Evolutionary conservation across 2,797 vertebrate species (phyloP).

Genomic region (Melopsittacus undulatus): DNA sequence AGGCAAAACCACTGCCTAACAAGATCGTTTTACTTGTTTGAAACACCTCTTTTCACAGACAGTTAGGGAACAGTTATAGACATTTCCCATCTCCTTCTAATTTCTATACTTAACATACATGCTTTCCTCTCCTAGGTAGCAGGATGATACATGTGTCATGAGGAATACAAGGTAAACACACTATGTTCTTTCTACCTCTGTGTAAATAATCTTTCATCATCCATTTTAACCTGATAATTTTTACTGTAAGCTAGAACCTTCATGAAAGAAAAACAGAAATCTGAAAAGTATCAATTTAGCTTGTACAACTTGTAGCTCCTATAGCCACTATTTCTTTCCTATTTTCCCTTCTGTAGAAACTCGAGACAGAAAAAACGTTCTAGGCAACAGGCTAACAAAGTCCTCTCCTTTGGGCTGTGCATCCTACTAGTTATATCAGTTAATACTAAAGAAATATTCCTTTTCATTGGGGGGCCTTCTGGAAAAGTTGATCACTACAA

Average conservation of each 20-base stretch:
- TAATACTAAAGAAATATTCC: neutral
- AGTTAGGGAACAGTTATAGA: conserved; percentile 72
- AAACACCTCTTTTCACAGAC: conserved; percentile 57
- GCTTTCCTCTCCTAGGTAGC: conserved; percentile 69
- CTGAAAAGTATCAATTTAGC: conserved; percentile 26
- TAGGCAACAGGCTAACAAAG: neutral
- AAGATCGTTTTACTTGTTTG: conserved; percentile 38
- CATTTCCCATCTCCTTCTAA: conserved; percentile 54
- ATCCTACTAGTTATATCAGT: neutral
- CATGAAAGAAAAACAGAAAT: conserved; percentile 43
- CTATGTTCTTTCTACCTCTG: conserved; percentile 26
- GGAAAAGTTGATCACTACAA: conserved; percentile 18
- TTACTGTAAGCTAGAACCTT: conserved; percentile 12
- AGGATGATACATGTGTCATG: neutral
- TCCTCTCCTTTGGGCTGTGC: neutral
- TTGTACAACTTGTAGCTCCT: conserved; percentile 18
- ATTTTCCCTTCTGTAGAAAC: conserved; percentile 8
- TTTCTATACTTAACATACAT: conserved; percentile 58
- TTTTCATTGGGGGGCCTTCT: conserved; percentile 1
- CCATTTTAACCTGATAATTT: conserved; percentile 22
- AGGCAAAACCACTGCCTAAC: conserved; percentile 30
- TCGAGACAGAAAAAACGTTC: neutral
- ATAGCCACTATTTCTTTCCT: neutral
- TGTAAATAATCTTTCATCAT: conserved; percentile 8
- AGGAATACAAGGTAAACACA: conserved; percentile 12